Conservation (phyloP, 2,797 vertebrate species). For the Sus cebifrons region DNA sequence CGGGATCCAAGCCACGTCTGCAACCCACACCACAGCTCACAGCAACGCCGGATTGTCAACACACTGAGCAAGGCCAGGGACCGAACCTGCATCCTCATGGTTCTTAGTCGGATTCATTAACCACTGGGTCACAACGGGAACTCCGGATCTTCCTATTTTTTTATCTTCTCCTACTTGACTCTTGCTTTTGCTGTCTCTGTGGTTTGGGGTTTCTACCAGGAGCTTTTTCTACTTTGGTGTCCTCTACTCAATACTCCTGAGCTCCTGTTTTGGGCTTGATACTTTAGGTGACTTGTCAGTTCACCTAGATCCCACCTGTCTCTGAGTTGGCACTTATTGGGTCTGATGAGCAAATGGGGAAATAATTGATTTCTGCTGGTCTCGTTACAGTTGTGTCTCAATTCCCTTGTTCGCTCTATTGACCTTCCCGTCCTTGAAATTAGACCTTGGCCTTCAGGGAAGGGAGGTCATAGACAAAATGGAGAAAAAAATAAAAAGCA, state of each 20-base stretch:
- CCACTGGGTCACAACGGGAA: too few relatives aligned
- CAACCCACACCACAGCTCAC: too few relatives aligned
- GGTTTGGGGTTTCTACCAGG: not conserved
- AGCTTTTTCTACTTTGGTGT: not conserved
- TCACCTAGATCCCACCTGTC: not conserved
- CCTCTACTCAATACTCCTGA: not conserved
- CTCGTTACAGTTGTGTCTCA: not conserved
- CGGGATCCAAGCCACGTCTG: too few relatives aligned
- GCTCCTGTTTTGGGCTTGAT: not conserved
- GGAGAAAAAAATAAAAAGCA: too few relatives aligned
- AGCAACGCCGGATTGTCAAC: too few relatives aligned
- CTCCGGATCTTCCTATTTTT: not conserved
- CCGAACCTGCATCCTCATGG: too few relatives aligned
- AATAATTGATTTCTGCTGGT: not conserved
- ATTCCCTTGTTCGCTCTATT: not conserved
- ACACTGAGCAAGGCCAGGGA: too few relatives aligned
- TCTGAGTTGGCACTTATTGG: not conserved
- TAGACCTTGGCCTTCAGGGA: conserved; percentile 11
- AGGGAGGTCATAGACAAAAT: not conserved
- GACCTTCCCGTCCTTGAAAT: not conserved
- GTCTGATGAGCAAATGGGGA: not conserved
- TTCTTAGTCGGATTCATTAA: too few relatives aligned
- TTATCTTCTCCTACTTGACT: not conserved
- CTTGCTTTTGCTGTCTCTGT: not conserved
- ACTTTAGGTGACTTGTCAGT: not conserved